A percentile compares a stretch with the other conserved stretches of the same genome.
phyloP scores from a whole-genome alignment of 2,113 vertebrate genomes.

The Gallinago undulata region DNA sequence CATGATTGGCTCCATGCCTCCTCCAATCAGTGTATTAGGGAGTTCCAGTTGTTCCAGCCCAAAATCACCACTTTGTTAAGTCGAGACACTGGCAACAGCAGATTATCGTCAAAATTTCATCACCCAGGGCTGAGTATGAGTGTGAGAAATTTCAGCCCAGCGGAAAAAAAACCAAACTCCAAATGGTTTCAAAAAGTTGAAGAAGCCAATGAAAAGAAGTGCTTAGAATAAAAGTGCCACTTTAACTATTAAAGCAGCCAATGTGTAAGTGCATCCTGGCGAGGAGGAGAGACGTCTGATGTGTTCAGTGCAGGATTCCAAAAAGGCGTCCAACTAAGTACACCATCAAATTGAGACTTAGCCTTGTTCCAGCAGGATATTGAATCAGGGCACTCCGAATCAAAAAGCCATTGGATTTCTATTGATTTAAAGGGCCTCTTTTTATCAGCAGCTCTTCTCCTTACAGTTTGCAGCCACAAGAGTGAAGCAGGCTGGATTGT shows the following conservation, averaged over 20 bases:
- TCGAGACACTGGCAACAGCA: neutral
- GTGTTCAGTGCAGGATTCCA: slow-evolving; percentile 6
- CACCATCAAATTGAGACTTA: neutral
- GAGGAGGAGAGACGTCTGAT: slow-evolving; percentile 8
- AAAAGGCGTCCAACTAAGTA: neutral
- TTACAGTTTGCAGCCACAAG: neutral
- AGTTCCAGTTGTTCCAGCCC: neutral
- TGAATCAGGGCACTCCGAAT: neutral
- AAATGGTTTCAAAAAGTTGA: slow-evolving; percentile 4
- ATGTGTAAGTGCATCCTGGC: neutral
- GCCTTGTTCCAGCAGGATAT: neutral
- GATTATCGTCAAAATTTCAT: slow-evolving; percentile 29
- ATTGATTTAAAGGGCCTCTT: neutral
- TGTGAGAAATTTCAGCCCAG: neutral
- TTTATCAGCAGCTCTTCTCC: neutral
- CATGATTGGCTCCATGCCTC: neutral
- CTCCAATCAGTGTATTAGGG: neutral
- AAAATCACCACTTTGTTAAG: slow-evolving; percentile 33
- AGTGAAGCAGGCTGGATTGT: neutral
- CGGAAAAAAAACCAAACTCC: neutral
- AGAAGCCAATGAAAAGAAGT: slow-evolving; percentile 26
- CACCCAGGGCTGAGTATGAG: neutral
- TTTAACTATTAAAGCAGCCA: slow-evolving; percentile 16
- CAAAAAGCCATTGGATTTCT: neutral
- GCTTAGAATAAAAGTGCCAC: slow-evolving; percentile 14